phyloP scores from a whole-genome alignment of 1,140 invertebrate genomes.

The Liolophura sinensis region DNA sequence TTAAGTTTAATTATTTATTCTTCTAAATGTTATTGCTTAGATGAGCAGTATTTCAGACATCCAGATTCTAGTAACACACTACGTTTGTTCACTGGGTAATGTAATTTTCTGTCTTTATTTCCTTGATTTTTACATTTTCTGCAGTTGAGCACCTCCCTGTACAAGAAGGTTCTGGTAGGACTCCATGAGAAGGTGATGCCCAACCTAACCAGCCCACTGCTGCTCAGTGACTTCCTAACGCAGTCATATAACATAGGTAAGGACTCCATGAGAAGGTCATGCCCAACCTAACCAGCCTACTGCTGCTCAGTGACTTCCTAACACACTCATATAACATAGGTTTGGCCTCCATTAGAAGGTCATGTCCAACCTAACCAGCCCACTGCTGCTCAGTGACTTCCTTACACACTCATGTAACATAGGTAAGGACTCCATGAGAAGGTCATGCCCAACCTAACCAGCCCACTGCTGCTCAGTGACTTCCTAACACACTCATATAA shows the following conservation, averaged over 20 bases:
- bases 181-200: slow-evolving; percentile 82
- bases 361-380: slow-evolving; percentile 78
- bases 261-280: slow-evolving; percentile 78
- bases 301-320: slow-evolving; percentile 88
- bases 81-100: too few species aligned
- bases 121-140: slow-evolving; percentile 15
- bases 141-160: slow-evolving; percentile 66
- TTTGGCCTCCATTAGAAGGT: slow-evolving; percentile 76
- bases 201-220: slow-evolving; percentile 78
- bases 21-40: too few species aligned
- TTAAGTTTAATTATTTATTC: too few species aligned
- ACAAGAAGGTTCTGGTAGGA: slow-evolving; percentile 78
- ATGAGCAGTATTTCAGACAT: too few species aligned
- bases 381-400: slow-evolving; percentile 87
- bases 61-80: too few species aligned
- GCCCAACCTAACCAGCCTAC: slow-evolving; percentile 77
- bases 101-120: too few species aligned
- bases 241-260: slow-evolving; percentile 81
- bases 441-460: slow-evolving; percentile 78
- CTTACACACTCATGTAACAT: slow-evolving; percentile 86
- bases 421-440: slow-evolving; percentile 76
- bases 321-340: slow-evolving; percentile 85
- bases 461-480: slow-evolving; percentile 85
- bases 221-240: slow-evolving; percentile 91
- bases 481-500: slow-evolving; percentile 90